phyloP scores from a whole-genome alignment of 2,888 invertebrate species.

The Amblyteles armatorius region DNA sequence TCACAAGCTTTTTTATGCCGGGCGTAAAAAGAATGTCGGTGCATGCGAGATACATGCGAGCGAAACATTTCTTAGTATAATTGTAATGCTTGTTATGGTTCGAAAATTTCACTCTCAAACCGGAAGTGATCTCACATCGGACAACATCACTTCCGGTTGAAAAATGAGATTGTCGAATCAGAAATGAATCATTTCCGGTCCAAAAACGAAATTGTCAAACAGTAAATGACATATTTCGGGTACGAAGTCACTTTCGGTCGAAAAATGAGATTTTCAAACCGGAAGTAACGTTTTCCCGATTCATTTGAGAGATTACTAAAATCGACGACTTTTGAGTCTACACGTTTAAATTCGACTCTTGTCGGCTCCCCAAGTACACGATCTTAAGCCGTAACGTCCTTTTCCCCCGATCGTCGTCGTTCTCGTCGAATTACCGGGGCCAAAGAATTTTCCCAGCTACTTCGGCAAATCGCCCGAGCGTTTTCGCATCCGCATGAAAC shows the following conservation, averaged over 20 bases:
- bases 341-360: not conserved
- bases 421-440: slow-evolving; percentile 55
- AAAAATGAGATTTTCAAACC: no score
- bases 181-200: no score
- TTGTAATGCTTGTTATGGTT: not conserved
- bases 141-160: no score
- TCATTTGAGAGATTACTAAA: not conserved
- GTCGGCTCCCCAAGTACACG: not conserved
- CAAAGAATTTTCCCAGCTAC: slow-evolving; percentile 55
- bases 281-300: not conserved
- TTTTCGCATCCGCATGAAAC: slow-evolving; percentile 82
- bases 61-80: not conserved
- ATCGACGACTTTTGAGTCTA: not conserved
- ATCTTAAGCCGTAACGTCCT: slow-evolving; percentile 11
- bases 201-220: no score
- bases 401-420: slow-evolving; percentile 16
- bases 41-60: not conserved
- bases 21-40: not conserved
- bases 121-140: no score
- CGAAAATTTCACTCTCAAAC: no score
- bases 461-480: slow-evolving; percentile 69
- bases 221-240: no score
- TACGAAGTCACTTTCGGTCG: no score
- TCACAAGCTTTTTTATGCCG: not conserved
- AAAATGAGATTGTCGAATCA: no score